phyloP scores from a whole-genome alignment of 2,888 invertebrate species.

The Pseudococcus longispinus region DNA sequence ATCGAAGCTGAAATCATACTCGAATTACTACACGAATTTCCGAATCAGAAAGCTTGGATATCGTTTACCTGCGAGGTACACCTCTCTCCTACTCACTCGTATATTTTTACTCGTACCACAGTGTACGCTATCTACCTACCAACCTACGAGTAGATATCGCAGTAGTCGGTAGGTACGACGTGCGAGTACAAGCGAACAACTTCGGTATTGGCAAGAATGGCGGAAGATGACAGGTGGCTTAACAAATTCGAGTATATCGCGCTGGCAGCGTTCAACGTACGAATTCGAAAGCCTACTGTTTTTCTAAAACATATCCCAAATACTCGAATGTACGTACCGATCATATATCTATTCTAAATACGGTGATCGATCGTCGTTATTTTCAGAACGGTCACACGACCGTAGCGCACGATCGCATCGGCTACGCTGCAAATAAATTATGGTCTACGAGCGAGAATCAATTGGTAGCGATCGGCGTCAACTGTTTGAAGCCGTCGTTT shows the following conservation, averaged over 20 bases:
- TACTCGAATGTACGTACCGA: too few species aligned
- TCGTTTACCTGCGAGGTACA: conserved; percentile 87
- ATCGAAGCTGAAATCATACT: conserved; percentile 84
- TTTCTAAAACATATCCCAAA: too few species aligned
- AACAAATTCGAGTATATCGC: too few species aligned
- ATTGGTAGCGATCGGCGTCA: conserved; percentile 86
- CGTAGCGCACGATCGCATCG: conserved; percentile 82
- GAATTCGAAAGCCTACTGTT: too few species aligned
- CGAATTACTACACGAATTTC: conserved; percentile 78
- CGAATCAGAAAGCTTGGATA: conserved; percentile 82
- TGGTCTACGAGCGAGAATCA: conserved; percentile 68
- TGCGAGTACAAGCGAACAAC: background rate
- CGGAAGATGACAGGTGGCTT: too few species aligned
- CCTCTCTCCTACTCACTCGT: too few species aligned
- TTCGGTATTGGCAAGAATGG: too few species aligned
- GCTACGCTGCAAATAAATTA: conserved; percentile 74
- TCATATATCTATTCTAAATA: too few species aligned
- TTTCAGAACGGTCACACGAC: conserved; percentile 70
- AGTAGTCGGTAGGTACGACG: background rate
- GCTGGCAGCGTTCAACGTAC: too few species aligned
- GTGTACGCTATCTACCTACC: too few species aligned
- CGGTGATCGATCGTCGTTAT: background rate
- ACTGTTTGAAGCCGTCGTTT: conserved; percentile 78
- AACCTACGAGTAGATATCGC: background rate
- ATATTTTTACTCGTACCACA: too few species aligned